phyloP scores from a whole-genome alignment of 2,797 vertebrate genomes.

The Eidolon dupreanum region DNA sequence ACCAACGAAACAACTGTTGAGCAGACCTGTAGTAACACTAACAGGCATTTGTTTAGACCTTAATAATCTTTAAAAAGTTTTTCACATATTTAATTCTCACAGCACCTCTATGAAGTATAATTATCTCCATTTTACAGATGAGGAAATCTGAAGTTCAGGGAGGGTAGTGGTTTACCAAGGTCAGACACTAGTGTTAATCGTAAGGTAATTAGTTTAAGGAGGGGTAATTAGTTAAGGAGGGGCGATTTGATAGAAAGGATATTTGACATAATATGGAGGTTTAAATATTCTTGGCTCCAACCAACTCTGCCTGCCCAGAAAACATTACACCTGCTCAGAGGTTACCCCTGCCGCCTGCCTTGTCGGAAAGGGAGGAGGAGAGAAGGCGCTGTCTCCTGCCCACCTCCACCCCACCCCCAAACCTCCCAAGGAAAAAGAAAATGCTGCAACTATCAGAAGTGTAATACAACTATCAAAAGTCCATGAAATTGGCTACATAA shows the following conservation, averaged over 20 bases:
- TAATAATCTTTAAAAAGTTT: slow-evolving; percentile 26
- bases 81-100: slow-evolving; percentile 11
- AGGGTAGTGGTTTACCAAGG: background rate
- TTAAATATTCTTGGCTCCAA: background rate
- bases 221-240: background rate
- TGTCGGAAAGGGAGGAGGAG: rapidly evolving
- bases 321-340: background rate
- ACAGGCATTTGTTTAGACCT: background rate
- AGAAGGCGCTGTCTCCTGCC: background rate
- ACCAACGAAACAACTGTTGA: background rate
- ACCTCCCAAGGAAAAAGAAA: background rate
- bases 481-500: background rate
- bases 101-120: background rate
- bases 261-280: background rate
- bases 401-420: background rate
- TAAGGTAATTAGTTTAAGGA: slow-evolving; percentile 4
- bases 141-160: slow-evolving; percentile 4
- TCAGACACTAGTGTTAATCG: background rate
- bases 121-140: slow-evolving; percentile 30
- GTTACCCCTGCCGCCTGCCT: background rate
- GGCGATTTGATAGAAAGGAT: slow-evolving; percentile 10
- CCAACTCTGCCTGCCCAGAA: background rate
- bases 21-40: background rate
- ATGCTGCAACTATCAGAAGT: background rate
- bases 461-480: background rate